Base-by-base conservation (phyloP, 2,888 invertebrate genomes). In the Orthosia gothica region DNA sequence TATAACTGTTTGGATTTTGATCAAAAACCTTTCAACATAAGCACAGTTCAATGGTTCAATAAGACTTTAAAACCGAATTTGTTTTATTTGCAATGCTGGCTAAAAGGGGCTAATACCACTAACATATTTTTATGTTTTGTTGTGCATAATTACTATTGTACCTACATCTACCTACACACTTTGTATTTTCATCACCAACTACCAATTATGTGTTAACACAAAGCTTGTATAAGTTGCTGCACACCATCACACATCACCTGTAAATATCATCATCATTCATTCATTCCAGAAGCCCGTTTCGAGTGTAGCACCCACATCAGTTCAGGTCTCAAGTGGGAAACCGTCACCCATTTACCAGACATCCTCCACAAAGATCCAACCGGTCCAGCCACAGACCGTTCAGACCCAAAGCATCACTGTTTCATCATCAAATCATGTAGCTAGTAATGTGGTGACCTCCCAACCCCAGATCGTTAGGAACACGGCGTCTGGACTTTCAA, bases 241-340 rank as follows among this genome's bases (percentile, higher is more conserved):
- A 81, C 83, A 81, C 80, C 83, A 82, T 71, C 84, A 86, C 89
- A 86, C 82, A 76, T 87, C 94, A 93, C 88, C 90, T 96, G 96
- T 96, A 96, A 93, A 96, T 96, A 95, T 91, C 95, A 92, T 92
- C 94, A 93, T 91, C 96, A 93, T 86, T 94, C 96, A 93, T 86
- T 94, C 92, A 95, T 97, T 97, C 91, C 97, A 98, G 97, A 98
- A 98, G 94, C 98, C 98, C 79, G 98, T 98, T 83, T 98, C 98
- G 93, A 98, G 98, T 94, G 98, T 98, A 81, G 98, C 98, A 84
- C 98, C 98, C 81, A 98, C 98, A 82, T 97, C 98, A 69, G 97
- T 98, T 90, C 97, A 97, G 93, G 97, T 97, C 87, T 93, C 96
- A 79, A 95, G 97, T 85, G 97, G 97, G 88, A 97, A 98, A 94